Percentiles rank a stretch among this genome's conserved stretches.
phyloP scores from a whole-genome alignment of 1,140 invertebrate genomes.

The Stratiolaelaps scimitus region DNA sequence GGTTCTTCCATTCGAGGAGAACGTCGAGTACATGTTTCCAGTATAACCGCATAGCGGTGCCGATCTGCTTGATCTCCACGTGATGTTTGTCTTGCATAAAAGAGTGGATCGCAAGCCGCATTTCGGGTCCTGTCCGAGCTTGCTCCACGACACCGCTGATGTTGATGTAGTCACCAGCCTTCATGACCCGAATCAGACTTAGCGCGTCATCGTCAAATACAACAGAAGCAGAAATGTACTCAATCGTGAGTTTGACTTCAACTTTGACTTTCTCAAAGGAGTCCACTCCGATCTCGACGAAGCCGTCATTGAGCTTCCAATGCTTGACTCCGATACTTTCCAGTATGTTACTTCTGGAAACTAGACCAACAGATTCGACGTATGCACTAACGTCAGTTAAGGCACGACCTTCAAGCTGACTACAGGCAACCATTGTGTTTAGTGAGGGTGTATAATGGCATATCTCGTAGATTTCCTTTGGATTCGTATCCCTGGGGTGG shows the following conservation, averaged over 20 bases:
- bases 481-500: neutral
- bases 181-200: neutral
- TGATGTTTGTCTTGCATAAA: neutral
- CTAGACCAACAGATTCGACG: neutral
- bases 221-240: neutral
- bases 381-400: neutral
- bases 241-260: conserved; percentile 17
- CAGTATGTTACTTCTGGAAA: neutral
- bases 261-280: conserved; percentile 27
- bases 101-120: neutral
- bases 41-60: neutral
- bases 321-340: neutral
- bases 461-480: neutral
- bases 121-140: neutral
- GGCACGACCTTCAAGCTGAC: neutral
- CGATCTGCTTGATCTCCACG: neutral
- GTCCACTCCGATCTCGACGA: conserved; percentile 15
- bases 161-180: neutral
- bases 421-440: conserved; percentile 13
- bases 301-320: conserved; percentile 13
- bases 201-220: conserved; percentile 3
- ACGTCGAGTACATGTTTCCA: conserved; percentile 13
- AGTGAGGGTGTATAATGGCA: neutral
- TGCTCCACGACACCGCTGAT: neutral
- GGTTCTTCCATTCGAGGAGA: neutral